These are phyloP conservation scores for Dissostichus mawsoni DNA, from an alignment of 2,113 vertebrate genomes.

Conservation along the genomic window DNA sequence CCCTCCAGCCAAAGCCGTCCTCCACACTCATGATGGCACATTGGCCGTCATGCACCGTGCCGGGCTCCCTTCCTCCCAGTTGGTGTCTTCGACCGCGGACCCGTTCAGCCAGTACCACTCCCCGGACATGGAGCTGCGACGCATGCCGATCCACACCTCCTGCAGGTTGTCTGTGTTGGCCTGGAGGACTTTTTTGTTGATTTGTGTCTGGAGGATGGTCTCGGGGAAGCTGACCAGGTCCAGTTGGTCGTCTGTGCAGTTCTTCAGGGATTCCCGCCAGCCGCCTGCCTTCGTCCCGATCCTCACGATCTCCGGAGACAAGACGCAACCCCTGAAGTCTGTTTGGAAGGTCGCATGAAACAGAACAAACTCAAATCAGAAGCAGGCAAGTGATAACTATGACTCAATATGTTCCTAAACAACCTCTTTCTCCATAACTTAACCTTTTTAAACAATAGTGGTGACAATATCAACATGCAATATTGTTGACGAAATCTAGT, in stretches of 20 bases:
- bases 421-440: too few relatives aligned
- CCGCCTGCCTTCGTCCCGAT: neutral
- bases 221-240: conserved; percentile 54
- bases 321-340: conserved; percentile 71
- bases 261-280: conserved; percentile 64
- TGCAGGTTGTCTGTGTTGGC: fast-evolving
- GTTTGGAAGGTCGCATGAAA: neutral
- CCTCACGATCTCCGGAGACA: conserved; percentile 7
- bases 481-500: too few relatives aligned
- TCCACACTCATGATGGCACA: conserved; percentile 63
- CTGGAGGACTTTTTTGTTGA: neutral
- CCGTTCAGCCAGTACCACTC: conserved; percentile 77
- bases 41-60: conserved; percentile 9
- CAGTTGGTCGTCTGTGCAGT: neutral
- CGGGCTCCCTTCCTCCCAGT: conserved; percentile 68
- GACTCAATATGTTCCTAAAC: too few relatives aligned
- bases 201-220: fast-evolving
- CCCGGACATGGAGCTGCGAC: conserved; percentile 53
- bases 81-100: neutral
- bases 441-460: too few relatives aligned
- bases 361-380: neutral
- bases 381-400: too few relatives aligned
- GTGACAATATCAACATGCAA: too few relatives aligned
- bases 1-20: conserved; percentile 47
- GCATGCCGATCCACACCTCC: conserved; percentile 77